Evolutionary conservation across 2,113 vertebrate species (phyloP).

Genomic region (Gnathonemus echidnorhynchus): DNA sequence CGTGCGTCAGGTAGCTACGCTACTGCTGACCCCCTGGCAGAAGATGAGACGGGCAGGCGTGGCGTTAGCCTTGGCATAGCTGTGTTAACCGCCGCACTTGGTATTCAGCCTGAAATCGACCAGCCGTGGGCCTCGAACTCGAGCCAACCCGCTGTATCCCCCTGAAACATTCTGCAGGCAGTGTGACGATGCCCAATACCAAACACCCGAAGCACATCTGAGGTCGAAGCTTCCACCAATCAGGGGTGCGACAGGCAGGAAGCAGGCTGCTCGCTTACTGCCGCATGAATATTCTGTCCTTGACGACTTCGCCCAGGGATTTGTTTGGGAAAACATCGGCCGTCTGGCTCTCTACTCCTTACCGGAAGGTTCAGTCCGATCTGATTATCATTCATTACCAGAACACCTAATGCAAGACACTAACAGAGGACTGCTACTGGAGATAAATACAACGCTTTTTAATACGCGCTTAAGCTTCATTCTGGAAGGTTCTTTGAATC

Average conservation of each 20-base stretch:
- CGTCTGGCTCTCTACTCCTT: not conserved
- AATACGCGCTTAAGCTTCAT: not conserved
- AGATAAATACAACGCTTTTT: not conserved
- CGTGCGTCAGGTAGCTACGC: not conserved
- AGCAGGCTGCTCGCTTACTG: conserved; percentile 1
- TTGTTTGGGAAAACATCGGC: not conserved
- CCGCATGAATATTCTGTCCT: conserved; percentile 8
- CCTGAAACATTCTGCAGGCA: conserved; percentile 46
- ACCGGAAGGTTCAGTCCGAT: not conserved
- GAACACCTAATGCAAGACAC: not conserved
- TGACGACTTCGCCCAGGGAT: not conserved
- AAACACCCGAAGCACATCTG: not conserved
- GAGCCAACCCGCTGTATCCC: not conserved
- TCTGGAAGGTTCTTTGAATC: not conserved
- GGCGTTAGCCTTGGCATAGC: not conserved
- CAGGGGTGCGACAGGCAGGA: conserved; percentile 30
- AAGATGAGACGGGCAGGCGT: not conserved
- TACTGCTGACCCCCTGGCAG: not conserved
- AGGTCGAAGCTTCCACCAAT: conserved; percentile 38
- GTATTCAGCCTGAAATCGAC: not conserved
- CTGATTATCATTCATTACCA: conserved; percentile 5
- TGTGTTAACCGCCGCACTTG: not conserved
- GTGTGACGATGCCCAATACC: conserved; percentile 17
- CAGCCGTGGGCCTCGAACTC: not conserved
- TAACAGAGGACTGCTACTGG: not conserved